Percentiles rank a stretch among this genome's conserved stretches.
Evolutionary conservation across 2,888 invertebrate species (phyloP).

Genomic region (Amblyjoppa proteus): DNA sequence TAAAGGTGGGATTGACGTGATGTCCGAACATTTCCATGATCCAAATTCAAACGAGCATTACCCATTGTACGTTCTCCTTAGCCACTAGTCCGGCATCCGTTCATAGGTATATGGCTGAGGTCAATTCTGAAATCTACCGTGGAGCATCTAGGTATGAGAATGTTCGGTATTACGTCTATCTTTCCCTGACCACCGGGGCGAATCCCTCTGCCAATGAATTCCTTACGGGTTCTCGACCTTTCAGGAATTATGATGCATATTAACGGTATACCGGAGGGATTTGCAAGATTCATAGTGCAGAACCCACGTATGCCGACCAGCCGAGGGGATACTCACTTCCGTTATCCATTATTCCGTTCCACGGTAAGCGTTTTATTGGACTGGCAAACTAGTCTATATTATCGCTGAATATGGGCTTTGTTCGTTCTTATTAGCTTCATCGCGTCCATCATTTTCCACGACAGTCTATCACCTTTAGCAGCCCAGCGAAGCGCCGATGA

Average conservation of each 20-base stretch:
- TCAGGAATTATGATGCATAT: constrained; percentile 38
- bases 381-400: constrained; percentile 13
- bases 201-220: constrained; percentile 17
- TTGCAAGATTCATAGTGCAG: constrained; percentile 3
- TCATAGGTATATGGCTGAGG: neutral
- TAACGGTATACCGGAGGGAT: constrained; percentile 8
- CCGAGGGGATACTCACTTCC: neutral
- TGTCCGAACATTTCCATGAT: neutral
- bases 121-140: constrained; percentile 2
- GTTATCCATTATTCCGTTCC: constrained; percentile 16
- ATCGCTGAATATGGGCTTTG: neutral
- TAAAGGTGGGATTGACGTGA: constrained; percentile 46
- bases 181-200: constrained; percentile 15
- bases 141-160: constrained; percentile 1
- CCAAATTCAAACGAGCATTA: constrained; percentile 1
- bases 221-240: neutral
- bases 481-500: no score
- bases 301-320: neutral
- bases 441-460: neutral
- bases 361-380: constrained; percentile 14
- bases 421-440: neutral
- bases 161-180: constrained; percentile 19
- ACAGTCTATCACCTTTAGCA: neutral
- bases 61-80: constrained; percentile 5
- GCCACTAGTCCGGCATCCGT: neutral